Percentiles rank a stretch among this genome's conserved stretches.
These are phyloP conservation scores for Rhyzopertha dominica DNA, from an alignment of 1,140 invertebrate genomes.

Conservation along the genomic window DNA sequence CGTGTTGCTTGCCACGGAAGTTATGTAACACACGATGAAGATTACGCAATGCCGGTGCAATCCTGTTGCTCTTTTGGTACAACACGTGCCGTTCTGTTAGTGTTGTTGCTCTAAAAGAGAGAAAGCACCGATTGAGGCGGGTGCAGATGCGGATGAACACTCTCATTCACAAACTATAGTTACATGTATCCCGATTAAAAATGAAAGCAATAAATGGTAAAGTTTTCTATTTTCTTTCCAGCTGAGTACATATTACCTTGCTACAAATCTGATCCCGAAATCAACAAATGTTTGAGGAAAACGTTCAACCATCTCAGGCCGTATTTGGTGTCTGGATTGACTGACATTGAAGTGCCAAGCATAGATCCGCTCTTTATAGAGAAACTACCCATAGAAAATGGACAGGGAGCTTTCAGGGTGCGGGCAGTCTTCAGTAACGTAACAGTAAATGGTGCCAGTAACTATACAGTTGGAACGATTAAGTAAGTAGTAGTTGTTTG, in stretches of 20 bases:
- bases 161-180: not conserved
- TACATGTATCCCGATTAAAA: not conserved
- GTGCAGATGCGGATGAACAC: not conserved
- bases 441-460: slow-evolving; percentile 64
- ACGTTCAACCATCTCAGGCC: slow-evolving; percentile 67
- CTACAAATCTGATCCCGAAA: slow-evolving; percentile 57
- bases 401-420: slow-evolving; percentile 64
- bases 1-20: too few relatives aligned
- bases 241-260: slow-evolving; percentile 70
- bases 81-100: too few relatives aligned
- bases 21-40: too few relatives aligned
- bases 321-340: slow-evolving; percentile 62
- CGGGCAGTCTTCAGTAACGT: slow-evolving; percentile 66
- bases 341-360: slow-evolving; percentile 62
- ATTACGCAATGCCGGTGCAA: too few relatives aligned
- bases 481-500: slow-evolving; percentile 47
- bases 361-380: slow-evolving; percentile 68
- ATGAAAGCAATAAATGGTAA: too few relatives aligned
- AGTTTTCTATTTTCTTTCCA: slow-evolving; percentile 47
- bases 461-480: slow-evolving; percentile 57
- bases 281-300: slow-evolving; percentile 62
- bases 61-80: too few relatives aligned
- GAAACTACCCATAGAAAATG: slow-evolving; percentile 67
- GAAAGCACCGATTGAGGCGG: not conserved
- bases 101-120: too few relatives aligned